These are phyloP conservation scores for Mesoclemmys tuberculata DNA, from an alignment of 2,113 vertebrate species.

Conservation along the genomic window DNA sequence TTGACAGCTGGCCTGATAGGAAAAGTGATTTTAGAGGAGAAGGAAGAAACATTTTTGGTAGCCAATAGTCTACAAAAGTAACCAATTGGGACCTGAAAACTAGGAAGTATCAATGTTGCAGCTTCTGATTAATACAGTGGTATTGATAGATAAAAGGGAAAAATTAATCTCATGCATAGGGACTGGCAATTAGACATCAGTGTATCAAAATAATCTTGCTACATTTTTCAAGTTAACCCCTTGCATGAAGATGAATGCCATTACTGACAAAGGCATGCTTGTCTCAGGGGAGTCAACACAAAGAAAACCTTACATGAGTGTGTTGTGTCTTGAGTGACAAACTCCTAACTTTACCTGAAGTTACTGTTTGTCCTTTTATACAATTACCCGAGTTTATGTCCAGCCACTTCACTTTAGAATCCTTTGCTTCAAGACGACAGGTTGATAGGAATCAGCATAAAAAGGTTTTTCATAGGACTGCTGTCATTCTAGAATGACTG, in stretches of 20 bases:
- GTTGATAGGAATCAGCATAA: neutral
- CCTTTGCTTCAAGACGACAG: neutral
- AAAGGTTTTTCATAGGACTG: neutral
- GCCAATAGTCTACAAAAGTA: neutral
- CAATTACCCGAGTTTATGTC: neutral
- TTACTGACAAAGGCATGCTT: neutral
- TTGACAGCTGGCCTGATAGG: neutral
- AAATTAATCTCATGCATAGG: neutral
- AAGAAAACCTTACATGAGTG: neutral
- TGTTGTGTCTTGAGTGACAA: too few species aligned
- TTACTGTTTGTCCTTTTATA: neutral
- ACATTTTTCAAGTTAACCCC: neutral
- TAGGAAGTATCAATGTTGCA: neutral
- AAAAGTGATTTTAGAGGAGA: neutral
- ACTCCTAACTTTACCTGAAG: neutral
- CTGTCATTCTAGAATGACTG: neutral
- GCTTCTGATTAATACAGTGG: neutral
- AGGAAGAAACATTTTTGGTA: neutral
- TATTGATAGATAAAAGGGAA: too few species aligned
- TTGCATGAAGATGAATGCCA: neutral
- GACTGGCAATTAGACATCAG: neutral
- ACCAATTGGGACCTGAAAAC: neutral
- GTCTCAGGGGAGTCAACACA: neutral
- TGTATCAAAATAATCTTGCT: neutral
- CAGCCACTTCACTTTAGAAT: neutral